Base-by-base conservation (phyloP, 1,140 invertebrate genomes). In the Dendrolimus punctatus region DNA sequence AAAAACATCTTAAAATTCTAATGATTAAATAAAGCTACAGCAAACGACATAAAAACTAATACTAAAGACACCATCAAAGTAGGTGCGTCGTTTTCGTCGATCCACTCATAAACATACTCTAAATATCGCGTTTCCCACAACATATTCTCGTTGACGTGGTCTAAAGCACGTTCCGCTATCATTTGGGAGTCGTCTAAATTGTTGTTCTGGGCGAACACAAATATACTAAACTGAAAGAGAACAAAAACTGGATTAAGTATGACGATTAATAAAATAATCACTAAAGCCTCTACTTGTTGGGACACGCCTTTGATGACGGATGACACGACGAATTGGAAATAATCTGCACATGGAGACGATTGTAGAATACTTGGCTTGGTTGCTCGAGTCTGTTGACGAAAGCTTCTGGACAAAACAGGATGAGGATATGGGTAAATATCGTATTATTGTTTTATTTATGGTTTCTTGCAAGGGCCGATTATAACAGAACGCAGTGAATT, bases 71-170 rank as follows among this genome's bases (percentile, higher is more conserved):
- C 60, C 3, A 69, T 62, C 6, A 79, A 9, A 0, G 77, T 74
- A 0, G 69, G 58, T 5, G 79, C 76, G 57, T 86, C 66, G 38
- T 86, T 86, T 43, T 79, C 71, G 4, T 80, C 71, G 5, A 86
- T 81, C 83, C 83, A 86, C 48, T 81, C 73, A 38, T 84, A 86
- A 0, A 74, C 68, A 2, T 53, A 39, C 6, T 78, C 60, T n/a
- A 73, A 9, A 7, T 62, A 39, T 1, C 46, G 38, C 0, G 47
- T 46, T 0, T 60, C 53, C 83, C 83, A 86, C 0, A 6, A 10
- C 0, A 70, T 23, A 39, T 77, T 71, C 9, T 77, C 62, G 0
- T 10, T 7, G 0, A 72, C 59, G 5, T 60, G 46, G 0, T 42
- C 52, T 0, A 55, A 23, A 4, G 68, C 70, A 5, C 66, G 53